Conservation (phyloP, 2,888 invertebrate genomes). For the Tinea trinotella region DNA sequence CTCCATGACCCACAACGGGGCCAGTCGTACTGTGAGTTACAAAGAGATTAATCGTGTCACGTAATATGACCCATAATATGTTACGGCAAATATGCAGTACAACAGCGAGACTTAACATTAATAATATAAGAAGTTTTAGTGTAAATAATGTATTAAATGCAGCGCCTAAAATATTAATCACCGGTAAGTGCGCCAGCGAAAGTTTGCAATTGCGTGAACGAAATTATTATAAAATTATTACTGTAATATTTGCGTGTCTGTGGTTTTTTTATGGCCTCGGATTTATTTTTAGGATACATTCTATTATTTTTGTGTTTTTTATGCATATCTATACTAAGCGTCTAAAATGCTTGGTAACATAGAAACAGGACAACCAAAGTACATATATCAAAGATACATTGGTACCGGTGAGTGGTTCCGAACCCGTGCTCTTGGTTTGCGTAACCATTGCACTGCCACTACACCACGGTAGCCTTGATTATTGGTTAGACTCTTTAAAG, state of each 20-base stretch:
- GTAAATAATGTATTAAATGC: constrained; percentile 27
- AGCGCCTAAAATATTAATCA: constrained; percentile 71
- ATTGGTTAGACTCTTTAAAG: too few relatives aligned
- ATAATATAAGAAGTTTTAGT: constrained; percentile 36
- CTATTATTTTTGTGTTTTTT: too few relatives aligned
- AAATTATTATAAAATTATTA: not conserved
- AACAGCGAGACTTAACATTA: constrained; percentile 33
- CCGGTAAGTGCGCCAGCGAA: constrained; percentile 52
- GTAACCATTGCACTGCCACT: too few relatives aligned
- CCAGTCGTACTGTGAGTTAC: constrained; percentile 45
- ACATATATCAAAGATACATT: too few relatives aligned
- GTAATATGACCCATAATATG: constrained; percentile 24
- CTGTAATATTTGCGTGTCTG: not conserved
- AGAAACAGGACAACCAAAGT: too few relatives aligned
- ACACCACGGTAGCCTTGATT: too few relatives aligned
- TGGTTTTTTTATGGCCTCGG: not conserved
- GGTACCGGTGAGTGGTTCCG: too few relatives aligned
- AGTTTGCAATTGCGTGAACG: not conserved
- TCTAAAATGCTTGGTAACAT: too few relatives aligned
- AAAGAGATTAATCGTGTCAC: constrained; percentile 41
- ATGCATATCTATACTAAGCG: too few relatives aligned
- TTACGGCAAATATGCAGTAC: constrained; percentile 40
- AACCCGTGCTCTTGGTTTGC: too few relatives aligned
- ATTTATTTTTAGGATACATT: not conserved
- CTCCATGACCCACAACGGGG: constrained; percentile 27